Conservation (phyloP, 2,113 vertebrate genomes). For the Anarrhichthys ocellatus region DNA sequence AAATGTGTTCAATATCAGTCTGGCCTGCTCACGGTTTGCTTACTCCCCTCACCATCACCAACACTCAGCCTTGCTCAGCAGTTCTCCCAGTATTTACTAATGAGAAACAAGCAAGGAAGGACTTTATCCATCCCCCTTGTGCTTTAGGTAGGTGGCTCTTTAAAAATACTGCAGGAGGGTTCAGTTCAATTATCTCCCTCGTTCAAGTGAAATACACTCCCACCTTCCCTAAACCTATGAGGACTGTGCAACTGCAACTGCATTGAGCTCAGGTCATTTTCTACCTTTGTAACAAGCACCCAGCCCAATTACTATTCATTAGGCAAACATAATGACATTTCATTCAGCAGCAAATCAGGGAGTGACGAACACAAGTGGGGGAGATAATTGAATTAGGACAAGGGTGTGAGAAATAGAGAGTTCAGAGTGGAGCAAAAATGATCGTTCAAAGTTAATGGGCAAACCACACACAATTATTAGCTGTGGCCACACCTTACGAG, state of each 20-base stretch:
- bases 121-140: constrained; percentile 62
- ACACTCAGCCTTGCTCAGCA: constrained; percentile 50
- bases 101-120: constrained; percentile 51
- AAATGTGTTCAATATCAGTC: not conserved
- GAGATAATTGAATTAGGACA: constrained; percentile 79
- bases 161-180: constrained; percentile 36
- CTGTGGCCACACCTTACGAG: constrained; percentile 62
- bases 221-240: constrained; percentile 12
- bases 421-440: constrained; percentile 64
- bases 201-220: constrained; percentile 37
- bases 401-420: constrained; percentile 68
- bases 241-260: constrained; percentile 22
- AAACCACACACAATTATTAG: constrained; percentile 66
- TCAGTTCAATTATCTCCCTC: constrained; percentile 66
- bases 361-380: constrained; percentile 71
- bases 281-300: constrained; percentile 69
- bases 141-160: constrained; percentile 57
- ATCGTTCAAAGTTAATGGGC: constrained; percentile 78
- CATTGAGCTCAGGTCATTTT: constrained; percentile 63
- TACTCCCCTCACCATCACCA: constrained; percentile 25
- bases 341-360: constrained; percentile 69
- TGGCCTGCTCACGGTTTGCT: not conserved
- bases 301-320: constrained; percentile 75
- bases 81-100: constrained; percentile 49
- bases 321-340: constrained; percentile 78